A percentile compares a stretch with the other conserved stretches of the same genome.
Evolutionary conservation across 2,888 invertebrate genomes (phyloP).

Genomic region (Hololepta plana): DNA sequence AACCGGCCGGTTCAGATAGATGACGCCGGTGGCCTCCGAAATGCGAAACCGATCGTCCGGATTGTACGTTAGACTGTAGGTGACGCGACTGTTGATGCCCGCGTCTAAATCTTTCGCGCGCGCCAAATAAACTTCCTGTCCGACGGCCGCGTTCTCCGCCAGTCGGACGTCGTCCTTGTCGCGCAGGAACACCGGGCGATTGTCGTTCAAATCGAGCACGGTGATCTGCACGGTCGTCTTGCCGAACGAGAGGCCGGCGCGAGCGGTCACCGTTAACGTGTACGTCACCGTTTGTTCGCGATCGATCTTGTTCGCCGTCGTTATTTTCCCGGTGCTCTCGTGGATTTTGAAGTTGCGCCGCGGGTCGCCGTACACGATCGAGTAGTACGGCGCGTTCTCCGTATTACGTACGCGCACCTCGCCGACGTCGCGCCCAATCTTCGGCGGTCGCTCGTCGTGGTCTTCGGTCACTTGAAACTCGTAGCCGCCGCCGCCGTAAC

Average conservation of each 20-base stretch:
- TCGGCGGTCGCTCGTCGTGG: slow-evolving; percentile 38
- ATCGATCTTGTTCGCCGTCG: slow-evolving; percentile 62
- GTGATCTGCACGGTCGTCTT: slow-evolving; percentile 64
- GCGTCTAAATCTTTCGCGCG: slow-evolving; percentile 75
- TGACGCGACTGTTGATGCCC: slow-evolving; percentile 72
- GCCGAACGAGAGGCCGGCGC: slow-evolving; percentile 56
- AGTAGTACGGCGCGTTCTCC: slow-evolving; percentile 39
- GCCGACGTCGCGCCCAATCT: slow-evolving; percentile 57
- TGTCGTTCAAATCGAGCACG: slow-evolving; percentile 79
- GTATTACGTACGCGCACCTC: slow-evolving; percentile 40
- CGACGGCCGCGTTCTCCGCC: slow-evolving; percentile 81
- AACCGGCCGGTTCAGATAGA: slow-evolving; percentile 69
- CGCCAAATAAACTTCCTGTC: slow-evolving; percentile 80
- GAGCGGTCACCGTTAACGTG: slow-evolving; percentile 62
- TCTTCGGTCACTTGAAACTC: slow-evolving; percentile 74
- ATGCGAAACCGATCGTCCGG: slow-evolving; percentile 69
- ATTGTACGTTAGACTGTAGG: slow-evolving; percentile 65
- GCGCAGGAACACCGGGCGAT: slow-evolving; percentile 65
- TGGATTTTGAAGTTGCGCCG: slow-evolving; percentile 64
- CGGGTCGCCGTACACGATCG: slow-evolving; percentile 66
- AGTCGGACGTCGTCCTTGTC: slow-evolving; percentile 64
- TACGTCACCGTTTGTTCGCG: slow-evolving; percentile 65
- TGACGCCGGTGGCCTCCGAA: slow-evolving; percentile 70
- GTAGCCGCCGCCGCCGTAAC: slow-evolving; percentile 56
- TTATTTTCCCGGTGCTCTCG: slow-evolving; percentile 58